Base-by-base conservation (phyloP, 2,888 invertebrate species). In the Imbricaverruca yamaguchii region DNA sequence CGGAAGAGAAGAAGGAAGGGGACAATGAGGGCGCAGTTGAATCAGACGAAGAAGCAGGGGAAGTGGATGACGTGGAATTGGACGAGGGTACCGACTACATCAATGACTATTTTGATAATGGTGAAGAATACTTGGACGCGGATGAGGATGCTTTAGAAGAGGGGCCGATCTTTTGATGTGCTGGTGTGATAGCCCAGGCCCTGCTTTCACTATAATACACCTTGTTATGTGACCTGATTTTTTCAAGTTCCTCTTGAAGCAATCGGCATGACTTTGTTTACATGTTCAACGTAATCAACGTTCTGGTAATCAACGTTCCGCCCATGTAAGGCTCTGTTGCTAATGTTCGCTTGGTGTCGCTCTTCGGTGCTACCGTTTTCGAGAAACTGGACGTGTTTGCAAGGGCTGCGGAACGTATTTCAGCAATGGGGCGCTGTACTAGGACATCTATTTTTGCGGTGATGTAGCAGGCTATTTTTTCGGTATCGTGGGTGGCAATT, bases 41-140 rank as follows among this genome's bases (percentile, higher is more conserved):
- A 77, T 90, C 91, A 82, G 91, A 92, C 82, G 89, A 89, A 82
- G 90, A 90, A 77, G 89, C 90, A 9, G 85, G 86, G 9, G 91
- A 91, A 79, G 90, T 89, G 80, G 90, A 90, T 82, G 91, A 92
- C 81, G 83, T 94, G 86, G 94, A 95, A 87, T 92, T 94, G 90
- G 95, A 95, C 86, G 94, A 94, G 85, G 95, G 94, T 39, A 95
- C 94, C 53, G 94, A 95, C 87, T 95, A 95, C 86, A 93, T 92
- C 0, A 93, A 94, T 85, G 94, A 92, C 86, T 94, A 94, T 86
- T 95, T 95, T 87, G 94, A 95, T 86, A 94, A 94, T 87, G 95
- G 94, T 1, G 95, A 95, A 87, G 92, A 91, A 59, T 94, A 93
- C 85, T 83, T 88, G 86, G 94, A 94, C 86, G 94, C 94, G 83